A percentile compares a stretch with the other conserved stretches of the same genome.
These are phyloP conservation scores for Chelidonichthys spinosus DNA, from an alignment of 2,797 vertebrate genomes.

Conservation along the genomic window DNA sequence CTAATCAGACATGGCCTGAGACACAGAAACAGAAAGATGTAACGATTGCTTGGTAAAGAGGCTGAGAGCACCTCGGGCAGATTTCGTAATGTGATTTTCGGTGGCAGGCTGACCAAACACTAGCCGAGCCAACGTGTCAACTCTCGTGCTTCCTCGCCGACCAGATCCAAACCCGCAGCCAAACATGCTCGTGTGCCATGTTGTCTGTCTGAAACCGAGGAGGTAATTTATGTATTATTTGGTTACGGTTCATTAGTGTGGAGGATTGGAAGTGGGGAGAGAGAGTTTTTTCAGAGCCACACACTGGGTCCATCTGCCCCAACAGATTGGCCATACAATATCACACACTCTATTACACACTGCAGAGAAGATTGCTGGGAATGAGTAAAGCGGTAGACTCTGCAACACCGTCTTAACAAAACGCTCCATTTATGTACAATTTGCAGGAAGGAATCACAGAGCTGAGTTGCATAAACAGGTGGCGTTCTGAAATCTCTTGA, in stretches of 20 bases:
- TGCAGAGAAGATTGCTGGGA: slow-evolving; percentile 69
- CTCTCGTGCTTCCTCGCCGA: slow-evolving; percentile 60
- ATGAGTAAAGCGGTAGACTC: slow-evolving; percentile 68
- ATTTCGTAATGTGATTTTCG: slow-evolving; percentile 70
- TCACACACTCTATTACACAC: slow-evolving; percentile 69
- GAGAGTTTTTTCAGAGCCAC: slow-evolving; percentile 71
- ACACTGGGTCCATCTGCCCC: slow-evolving; percentile 84
- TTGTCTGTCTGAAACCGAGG: slow-evolving; percentile 73
- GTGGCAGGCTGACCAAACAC: slow-evolving; percentile 60
- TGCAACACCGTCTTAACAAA: slow-evolving; percentile 50
- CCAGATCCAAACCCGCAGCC: slow-evolving; percentile 50
- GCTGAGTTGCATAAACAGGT: slow-evolving; percentile 12
- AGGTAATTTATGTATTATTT: slow-evolving; percentile 83
- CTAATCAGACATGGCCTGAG: slow-evolving; percentile 64
- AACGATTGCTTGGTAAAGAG: slow-evolving; percentile 70
- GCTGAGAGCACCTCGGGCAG: slow-evolving; percentile 66
- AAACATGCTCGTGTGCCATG: slow-evolving; percentile 57
- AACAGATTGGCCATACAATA: slow-evolving; percentile 81
- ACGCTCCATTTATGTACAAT: slow-evolving; percentile 33
- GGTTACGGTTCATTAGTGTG: slow-evolving; percentile 84
- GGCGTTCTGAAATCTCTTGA: slow-evolving; percentile 30
- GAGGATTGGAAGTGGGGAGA: slow-evolving; percentile 77
- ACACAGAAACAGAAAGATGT: slow-evolving; percentile 50
- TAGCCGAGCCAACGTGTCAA: slow-evolving; percentile 54
- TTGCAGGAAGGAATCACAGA: slow-evolving; percentile 33